Evolutionary conservation across 2,888 invertebrate genomes (phyloP).

Genomic region (Sarcophaga variegata): DNA sequence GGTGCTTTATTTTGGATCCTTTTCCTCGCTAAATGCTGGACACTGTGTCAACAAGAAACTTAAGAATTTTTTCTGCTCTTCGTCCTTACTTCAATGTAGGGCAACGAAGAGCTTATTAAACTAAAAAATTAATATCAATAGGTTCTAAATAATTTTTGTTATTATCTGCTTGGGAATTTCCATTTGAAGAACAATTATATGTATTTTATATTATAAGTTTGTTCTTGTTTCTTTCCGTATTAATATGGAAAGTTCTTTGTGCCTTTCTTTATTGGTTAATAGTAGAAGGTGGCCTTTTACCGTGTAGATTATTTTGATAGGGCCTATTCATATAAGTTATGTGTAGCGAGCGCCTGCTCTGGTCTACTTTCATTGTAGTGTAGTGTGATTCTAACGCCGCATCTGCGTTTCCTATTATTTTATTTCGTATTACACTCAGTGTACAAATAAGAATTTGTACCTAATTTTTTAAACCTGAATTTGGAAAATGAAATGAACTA

Average conservation of each 20-base stretch:
- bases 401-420: too few relatives aligned
- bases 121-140: constrained; percentile 13
- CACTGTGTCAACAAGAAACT: neutral
- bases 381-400: too few relatives aligned
- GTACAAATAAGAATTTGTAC: too few relatives aligned
- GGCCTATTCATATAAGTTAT: neutral
- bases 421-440: too few relatives aligned
- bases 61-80: constrained; percentile 39
- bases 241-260: constrained; percentile 25
- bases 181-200: too few relatives aligned
- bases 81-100: constrained; percentile 23
- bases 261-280: neutral
- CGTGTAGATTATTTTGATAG: neutral
- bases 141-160: neutral
- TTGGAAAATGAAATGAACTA: too few relatives aligned
- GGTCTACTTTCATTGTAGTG: constrained; percentile 20
- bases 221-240: neutral
- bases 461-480: too few relatives aligned
- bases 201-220: too few relatives aligned
- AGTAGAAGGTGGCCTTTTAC: neutral
- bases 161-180: too few relatives aligned
- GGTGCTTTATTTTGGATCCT: too few relatives aligned
- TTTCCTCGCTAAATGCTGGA: too few relatives aligned
- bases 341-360: neutral
- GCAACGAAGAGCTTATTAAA: constrained; percentile 1